Evolutionary conservation across 2,797 vertebrate species (phyloP), one percentile per base, ranked within the genome.

Genomic region (Dallia pectoralis): DNA sequence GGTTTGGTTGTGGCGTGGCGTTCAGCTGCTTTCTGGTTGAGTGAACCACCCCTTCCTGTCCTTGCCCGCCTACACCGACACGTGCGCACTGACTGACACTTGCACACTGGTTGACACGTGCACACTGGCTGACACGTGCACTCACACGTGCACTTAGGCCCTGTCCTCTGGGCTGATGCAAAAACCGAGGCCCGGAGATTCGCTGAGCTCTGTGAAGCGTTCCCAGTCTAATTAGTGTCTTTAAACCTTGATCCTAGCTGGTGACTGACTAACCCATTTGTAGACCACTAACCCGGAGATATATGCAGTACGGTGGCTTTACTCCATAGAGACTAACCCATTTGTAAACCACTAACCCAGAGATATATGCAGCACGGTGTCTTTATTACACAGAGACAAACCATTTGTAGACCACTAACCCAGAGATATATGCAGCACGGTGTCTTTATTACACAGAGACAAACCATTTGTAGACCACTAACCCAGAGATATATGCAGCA

Each of bases 161-260:
- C 77, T 65, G 48, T 67, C 74, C n/a, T 69, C 67, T 77, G 73
- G 16, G 4, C 51, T 75, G 72, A 82, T 82, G 77, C 86, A 78
- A 81, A 87, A 81, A 74, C 77, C 27, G 76, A 71, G 30, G 47
- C 33, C 40, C 15, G 81, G 82, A 70, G 76, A 74, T 84, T 82
- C 81, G 75, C 64, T 51, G 76, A 86, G 77, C 56, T 48, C 33
- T 67, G 63, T 72, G 76, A 75, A 69, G 76, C 56, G 73, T 73
- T 73, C 49, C 25, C 40, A 30, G 59, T 71, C 44, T 11, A 71
- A 73, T 72, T 71, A 83, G 70, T 68, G 69, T 63, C 51, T 67
- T 69, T 69, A 82, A 88, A 88, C 85, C 87, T 88, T 85, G 85
- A 84, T 81, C 59, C 70, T 72, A 72, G 75, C 79, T 70, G 29